These are phyloP conservation scores for Grantiella picta DNA, from an alignment of 2,113 vertebrate species.

Conservation along the genomic window DNA sequence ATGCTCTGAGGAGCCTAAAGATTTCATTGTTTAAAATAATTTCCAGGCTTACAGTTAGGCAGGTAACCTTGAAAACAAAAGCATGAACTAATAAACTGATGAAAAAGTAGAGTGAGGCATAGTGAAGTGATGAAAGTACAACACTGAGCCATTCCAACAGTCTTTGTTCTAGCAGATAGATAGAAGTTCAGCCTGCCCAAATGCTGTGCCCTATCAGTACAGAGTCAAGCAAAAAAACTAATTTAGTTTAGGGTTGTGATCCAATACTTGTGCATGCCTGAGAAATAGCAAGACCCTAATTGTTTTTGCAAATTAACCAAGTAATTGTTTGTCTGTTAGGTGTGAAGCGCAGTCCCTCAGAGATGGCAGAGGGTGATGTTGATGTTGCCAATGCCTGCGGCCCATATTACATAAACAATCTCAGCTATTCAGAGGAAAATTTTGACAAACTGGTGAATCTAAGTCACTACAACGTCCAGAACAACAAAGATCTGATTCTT, in stretches of 20 bases:
- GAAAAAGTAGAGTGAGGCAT: neutral
- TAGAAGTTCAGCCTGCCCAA: neutral
- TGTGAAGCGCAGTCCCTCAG: slow-evolving; percentile 70
- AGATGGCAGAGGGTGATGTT: slow-evolving; percentile 71
- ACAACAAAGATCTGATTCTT: slow-evolving; percentile 71
- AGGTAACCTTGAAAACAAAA: slow-evolving; percentile 22
- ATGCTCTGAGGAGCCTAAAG: neutral
- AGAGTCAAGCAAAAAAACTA: neutral
- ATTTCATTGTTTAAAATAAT: neutral
- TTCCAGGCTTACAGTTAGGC: neutral
- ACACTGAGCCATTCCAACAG: neutral
- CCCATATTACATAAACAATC: slow-evolving; percentile 73
- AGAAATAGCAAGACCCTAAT: neutral
- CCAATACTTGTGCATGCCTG: neutral
- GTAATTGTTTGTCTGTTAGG: slow-evolving; percentile 45
- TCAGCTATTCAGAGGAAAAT: slow-evolving; percentile 69
- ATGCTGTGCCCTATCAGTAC: accelerated
- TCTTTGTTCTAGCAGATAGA: neutral
- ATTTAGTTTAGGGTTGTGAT: neutral
- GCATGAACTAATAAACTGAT: neutral
- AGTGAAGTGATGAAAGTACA: neutral
- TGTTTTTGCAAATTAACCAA: neutral
- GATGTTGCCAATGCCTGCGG: slow-evolving; percentile 55
- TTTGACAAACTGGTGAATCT: slow-evolving; percentile 76
- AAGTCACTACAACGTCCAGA: slow-evolving; percentile 75